phyloP scores from a whole-genome alignment of 53 echinoderm and acorn worm species.

The Henricia sp. region DNA sequence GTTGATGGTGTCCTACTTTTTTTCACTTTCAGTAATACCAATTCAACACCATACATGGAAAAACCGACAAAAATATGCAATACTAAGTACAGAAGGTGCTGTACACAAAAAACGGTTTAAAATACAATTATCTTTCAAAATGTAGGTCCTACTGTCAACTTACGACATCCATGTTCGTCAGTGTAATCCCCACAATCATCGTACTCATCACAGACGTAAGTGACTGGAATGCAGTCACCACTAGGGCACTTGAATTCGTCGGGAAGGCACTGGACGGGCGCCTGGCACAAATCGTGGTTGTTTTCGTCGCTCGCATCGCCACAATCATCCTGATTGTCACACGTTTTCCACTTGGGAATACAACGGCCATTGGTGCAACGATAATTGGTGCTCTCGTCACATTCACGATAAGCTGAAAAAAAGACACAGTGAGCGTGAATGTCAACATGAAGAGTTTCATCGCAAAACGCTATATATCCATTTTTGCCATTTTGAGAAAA shows the following conservation, averaged over 20 bases:
- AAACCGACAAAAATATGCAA: too few species aligned
- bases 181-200: conserved; percentile 76
- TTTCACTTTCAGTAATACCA: too few species aligned
- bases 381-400: conserved; percentile 36
- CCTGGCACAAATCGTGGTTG: conserved; percentile 85
- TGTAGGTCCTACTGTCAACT: conserved; percentile 28
- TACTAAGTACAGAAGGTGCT: background rate
- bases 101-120: background rate
- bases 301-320: conserved; percentile 95
- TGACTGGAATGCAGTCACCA: conserved; percentile 46
- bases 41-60: too few species aligned
- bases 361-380: conserved; percentile 80
- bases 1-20: too few species aligned
- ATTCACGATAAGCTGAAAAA: conserved; percentile 4
- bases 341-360: conserved; percentile 61
- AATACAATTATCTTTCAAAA: background rate
- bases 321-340: conserved; percentile 80
- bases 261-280: conserved; percentile 29
- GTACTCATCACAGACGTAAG: conserved; percentile 61
- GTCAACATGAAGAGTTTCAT: too few species aligned
- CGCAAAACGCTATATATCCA: too few species aligned
- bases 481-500: too few species aligned
- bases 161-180: conserved; percentile 74
- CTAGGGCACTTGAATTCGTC: conserved; percentile 77
- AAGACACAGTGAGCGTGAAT: too few species aligned